Base-by-base conservation (phyloP, 2,888 invertebrate genomes). In the Mechanitis mazaeus region DNA sequence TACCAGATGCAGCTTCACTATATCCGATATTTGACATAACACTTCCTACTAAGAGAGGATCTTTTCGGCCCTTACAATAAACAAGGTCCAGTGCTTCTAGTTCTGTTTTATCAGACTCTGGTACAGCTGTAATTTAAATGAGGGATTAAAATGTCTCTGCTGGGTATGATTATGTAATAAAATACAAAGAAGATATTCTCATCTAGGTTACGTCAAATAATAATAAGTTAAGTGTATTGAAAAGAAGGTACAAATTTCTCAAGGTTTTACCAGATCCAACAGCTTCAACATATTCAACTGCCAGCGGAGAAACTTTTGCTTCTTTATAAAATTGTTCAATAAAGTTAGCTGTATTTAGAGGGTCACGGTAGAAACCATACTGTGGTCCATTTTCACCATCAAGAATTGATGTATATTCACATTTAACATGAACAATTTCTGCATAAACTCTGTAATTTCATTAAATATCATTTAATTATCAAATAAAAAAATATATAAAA, bases 271-370 rank as follows among this genome's bases (percentile, higher is more conserved):
- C 95, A 65, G 94, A 94, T 64, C 95, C 94, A 72, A 96, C 96
- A 45, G 96, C 96, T 85, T 97, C 97, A 3, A 98, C 91, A 77
- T 94, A 98, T 66, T 93, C 92, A 7, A 98, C 91, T 1, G 87
- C 83, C 9, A 78, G 73, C 0, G 94, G 94, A 47, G 92, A 79
- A 4, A 95, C 73, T 3, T 85, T 83, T 12, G 91, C 91, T 72
- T 93, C 92, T 0, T 81, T 71, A 74, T 95, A 95, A 58, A 84
- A 82, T 0, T 67, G 56, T 28, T 71, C 70, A 2, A 80, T 62
- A 57, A 80, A 82, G 0, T 69, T 67, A 0, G 69, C 68, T n/a
- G 74, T 64, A 3, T 61, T 64, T 2, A 65, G 64, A 1, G 69
- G 69, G 33, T 77, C 69, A 11, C 79, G 69, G 42, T 70, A 65